Base-by-base conservation (phyloP, 2,888 invertebrate genomes). In the Tachina grossa region DNA sequence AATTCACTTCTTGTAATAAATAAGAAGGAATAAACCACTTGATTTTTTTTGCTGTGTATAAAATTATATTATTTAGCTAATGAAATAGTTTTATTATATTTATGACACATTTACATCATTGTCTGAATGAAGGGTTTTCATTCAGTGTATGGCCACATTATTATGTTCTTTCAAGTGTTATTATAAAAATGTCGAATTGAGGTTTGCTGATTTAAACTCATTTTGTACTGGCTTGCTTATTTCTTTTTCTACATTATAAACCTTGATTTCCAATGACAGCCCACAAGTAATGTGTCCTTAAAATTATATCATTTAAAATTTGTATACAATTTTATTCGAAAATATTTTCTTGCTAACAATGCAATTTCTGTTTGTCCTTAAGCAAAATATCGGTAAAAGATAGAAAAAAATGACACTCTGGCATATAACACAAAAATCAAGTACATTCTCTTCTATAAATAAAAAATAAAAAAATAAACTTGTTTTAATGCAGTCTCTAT, bases 351-450 rank as follows among this genome's bases (percentile, higher is more conserved):
- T 77, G 66, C 66, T 39, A 74, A 61, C 57, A 53, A n/a, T 47
- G 78, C 75, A 84, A 57, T 68, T 31, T 31, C 31, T 65, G 47
- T 41, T 65, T 45, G n/a, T 2, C 22, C 47, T 68, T n/a, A 72
- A 2, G 57, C 45, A 53, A 51, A 59, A 51, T 19, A 61, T 49
- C 11, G 45, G 47, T 66, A 63, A 63, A 66, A 59, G 47, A 69
- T 68, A 16, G 71, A 72, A 59, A 65, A 76, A 76, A 83, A 78
- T 82, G 45, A 76, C 75, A 82, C 65, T 85, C 79, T 85, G 65
- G 11, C 57, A 75, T 75, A 63, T 71, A 78, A 75, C 53, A 53
- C 61, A 75, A 66, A 45, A 65, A 63, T 14, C 57, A 79, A 55
- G n/a, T 22, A 51, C 68, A 78, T 10, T 41, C 41, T 39, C 10